These are phyloP conservation scores for Hydrotaea cyrtoneurina DNA, from an alignment of 2,888 invertebrate species.

Conservation along the genomic window DNA sequence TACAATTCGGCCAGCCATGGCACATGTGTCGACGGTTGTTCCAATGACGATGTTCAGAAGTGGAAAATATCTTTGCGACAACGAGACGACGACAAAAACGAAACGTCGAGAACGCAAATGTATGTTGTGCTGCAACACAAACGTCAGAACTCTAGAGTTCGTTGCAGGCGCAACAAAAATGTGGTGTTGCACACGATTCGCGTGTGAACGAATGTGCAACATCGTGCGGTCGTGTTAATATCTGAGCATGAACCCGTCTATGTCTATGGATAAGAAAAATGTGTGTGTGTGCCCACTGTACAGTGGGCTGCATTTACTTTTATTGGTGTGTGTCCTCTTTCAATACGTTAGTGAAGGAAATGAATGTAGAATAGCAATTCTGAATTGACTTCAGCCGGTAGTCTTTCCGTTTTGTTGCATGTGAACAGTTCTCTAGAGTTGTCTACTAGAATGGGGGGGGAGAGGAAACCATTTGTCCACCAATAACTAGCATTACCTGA, in stretches of 20 bases:
- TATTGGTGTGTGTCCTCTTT: neutral
- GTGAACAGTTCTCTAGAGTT: no score
- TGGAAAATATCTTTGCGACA: neutral
- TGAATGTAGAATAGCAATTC: no score
- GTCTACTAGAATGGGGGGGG: no score
- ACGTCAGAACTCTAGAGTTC: no score
- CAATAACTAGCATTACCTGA: no score
- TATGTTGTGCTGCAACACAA: neutral
- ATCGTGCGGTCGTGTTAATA: neutral
- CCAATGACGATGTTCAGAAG: neutral
- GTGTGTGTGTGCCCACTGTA: neutral
- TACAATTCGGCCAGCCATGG: no score
- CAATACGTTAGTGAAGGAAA: no score
- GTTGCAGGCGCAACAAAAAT: neutral
- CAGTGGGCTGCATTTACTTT: no score
- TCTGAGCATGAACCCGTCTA: neutral
- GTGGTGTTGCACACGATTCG: neutral
- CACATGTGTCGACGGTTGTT: no score
- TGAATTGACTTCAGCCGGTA: no score
- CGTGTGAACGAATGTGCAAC: neutral
- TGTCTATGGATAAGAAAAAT: neutral
- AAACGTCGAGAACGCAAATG: conserved; percentile 1
- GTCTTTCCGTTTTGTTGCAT: no score
- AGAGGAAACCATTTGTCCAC: no score
- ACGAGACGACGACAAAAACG: neutral